These are phyloP conservation scores for Drosophila mayaguana DNA, from an alignment of 2,888 invertebrate genomes.

Conservation along the genomic window DNA sequence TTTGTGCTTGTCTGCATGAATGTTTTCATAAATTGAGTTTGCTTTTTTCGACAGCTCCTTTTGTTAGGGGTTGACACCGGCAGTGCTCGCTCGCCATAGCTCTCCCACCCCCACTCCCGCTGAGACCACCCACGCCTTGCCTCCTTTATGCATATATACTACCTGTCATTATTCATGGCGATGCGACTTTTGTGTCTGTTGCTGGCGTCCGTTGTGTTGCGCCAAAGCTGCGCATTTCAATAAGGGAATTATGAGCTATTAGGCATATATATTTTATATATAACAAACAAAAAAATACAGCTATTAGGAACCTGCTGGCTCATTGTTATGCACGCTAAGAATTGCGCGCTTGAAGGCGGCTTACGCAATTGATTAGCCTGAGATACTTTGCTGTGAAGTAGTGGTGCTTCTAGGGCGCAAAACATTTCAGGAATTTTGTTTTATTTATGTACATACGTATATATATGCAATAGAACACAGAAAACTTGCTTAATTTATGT, in stretches of 20 bases:
- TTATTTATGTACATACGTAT: not conserved
- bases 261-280: slow-evolving; percentile 47
- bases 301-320: slow-evolving; percentile 10
- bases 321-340: slow-evolving; percentile 46
- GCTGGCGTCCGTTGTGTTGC: slow-evolving; percentile 8
- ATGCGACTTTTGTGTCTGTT: slow-evolving; percentile 41
- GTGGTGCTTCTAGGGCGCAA: slow-evolving; percentile 20
- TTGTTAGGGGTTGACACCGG: slow-evolving; percentile 40
- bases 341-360: slow-evolving; percentile 36
- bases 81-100: not conserved
- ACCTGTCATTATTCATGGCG: slow-evolving; percentile 57
- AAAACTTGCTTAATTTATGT: slow-evolving; percentile 63
- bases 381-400: slow-evolving; percentile 16
- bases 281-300: not conserved
- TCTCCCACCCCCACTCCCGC: not conserved
- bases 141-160: slow-evolving; percentile 16
- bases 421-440: slow-evolving; percentile 47
- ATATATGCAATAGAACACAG: slow-evolving; percentile 2
- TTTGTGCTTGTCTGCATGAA: slow-evolving; percentile 45
- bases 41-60: slow-evolving; percentile 70
- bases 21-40: slow-evolving; percentile 79
- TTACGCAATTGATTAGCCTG: slow-evolving; percentile 59
- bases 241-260: slow-evolving; percentile 72
- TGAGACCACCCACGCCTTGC: not conserved
- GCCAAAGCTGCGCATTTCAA: slow-evolving; percentile 54